Evolutionary conservation across 2,113 vertebrate species (phyloP), one percentile per base, ranked within the genome.

Genomic region (Rhipidura dahli): DNA sequence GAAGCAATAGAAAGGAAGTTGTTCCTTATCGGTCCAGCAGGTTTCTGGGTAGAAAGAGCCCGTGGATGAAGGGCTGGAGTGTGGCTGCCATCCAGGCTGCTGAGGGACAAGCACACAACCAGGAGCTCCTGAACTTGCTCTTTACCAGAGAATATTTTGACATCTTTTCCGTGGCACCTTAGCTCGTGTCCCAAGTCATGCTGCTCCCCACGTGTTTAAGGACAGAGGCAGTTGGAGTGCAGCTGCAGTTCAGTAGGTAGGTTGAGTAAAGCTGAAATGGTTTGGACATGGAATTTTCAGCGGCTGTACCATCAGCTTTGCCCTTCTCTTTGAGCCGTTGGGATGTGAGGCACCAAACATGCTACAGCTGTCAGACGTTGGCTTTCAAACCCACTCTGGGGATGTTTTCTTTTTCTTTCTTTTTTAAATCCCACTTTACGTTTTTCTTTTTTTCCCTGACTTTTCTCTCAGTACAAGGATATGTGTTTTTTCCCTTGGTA

Each of bases 401-500:
- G 19, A 53, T 90, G 35, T 56, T 87, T 82, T 51, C 2, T 42
- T 83, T 66, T 39, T 51, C 40, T 37, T 42, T 33, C 24, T 19
- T 31, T 60, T 42, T 45, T 2, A 56, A 90, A 79, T 65, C 49
- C 53, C 68, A 53, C 50, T 89, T 88, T 28, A 84, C 2, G 5
- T n/a, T 27, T 47, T 88, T 68, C 4, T 44, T 65, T 59, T 70
- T 78, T 49, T 31, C 20, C 45, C 51, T 56, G 53, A 75, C 54
- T 90, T 90, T 80, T 87, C 64, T 92, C 69, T 66, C 77, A 64
- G 13, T 26, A 68, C 56, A 96, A 87, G 51, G 66, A 63, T 30
- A 75, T n/a, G 56, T 87, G 16, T 11, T 86, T 93, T 92, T 92
- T 89, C 15, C 86, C 81, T 87, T 92, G 76, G 88, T 96, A 94